Conservation (phyloP, 2,113 vertebrate species). For the Cichladusa arquata region DNA sequence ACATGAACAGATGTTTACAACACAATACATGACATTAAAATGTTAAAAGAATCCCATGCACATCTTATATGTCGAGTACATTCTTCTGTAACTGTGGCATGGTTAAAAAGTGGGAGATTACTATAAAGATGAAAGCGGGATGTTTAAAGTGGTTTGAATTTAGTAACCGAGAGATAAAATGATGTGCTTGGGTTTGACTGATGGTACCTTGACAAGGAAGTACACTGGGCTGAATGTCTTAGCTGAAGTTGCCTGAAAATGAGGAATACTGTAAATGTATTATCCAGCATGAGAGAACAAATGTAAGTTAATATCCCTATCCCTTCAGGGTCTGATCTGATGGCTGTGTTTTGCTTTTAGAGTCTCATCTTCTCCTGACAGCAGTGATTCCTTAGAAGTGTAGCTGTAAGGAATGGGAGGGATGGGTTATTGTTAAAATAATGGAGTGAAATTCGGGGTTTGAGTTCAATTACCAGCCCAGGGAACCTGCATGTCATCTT, state of each 20-base stretch:
- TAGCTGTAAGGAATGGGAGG: background rate
- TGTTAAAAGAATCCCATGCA: constrained; percentile 35
- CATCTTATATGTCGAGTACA: constrained; percentile 50
- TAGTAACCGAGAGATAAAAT: constrained; percentile 49
- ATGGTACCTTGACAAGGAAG: constrained; percentile 37
- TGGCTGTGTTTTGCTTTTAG: background rate
- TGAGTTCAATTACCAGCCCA: background rate
- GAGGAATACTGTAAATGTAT: background rate
- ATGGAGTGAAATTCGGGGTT: background rate
- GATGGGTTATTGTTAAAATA: background rate
- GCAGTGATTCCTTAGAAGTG: background rate
- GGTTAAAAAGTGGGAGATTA: constrained; percentile 42
- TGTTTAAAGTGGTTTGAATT: constrained; percentile 64
- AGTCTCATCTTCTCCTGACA: background rate
- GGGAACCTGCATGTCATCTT: background rate
- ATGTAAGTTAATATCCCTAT: background rate
- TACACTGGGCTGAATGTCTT: background rate
- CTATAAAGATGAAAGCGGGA: constrained; percentile 64
- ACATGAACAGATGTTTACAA: constrained; percentile 56
- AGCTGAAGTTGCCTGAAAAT: background rate
- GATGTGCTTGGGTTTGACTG: constrained; percentile 25
- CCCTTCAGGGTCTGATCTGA: background rate
- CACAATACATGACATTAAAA: constrained; percentile 48
- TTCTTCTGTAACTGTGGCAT: constrained; percentile 13
- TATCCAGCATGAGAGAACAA: background rate